These are phyloP conservation scores for Tachysurus fulvidraco DNA, from an alignment of 2,113 vertebrate species.

Conservation along the genomic window DNA sequence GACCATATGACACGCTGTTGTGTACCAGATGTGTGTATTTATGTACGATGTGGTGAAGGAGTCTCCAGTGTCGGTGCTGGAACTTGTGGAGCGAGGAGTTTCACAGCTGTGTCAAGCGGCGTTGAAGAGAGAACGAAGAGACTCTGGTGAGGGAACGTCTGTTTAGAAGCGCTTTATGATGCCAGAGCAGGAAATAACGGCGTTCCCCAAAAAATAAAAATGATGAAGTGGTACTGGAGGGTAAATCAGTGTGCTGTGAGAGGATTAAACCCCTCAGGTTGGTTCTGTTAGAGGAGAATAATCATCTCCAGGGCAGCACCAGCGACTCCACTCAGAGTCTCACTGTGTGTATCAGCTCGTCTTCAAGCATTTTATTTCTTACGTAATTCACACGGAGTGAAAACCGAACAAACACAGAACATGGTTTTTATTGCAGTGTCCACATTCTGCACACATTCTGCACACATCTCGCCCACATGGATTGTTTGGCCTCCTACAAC, in stretches of 20 bases:
- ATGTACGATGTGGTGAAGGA: not conserved
- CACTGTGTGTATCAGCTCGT: not conserved
- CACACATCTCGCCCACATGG: not conserved
- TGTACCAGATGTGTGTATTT: not conserved
- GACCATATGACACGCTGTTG: not conserved
- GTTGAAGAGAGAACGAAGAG: not conserved
- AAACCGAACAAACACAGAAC: not conserved
- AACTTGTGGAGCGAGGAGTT: not conserved
- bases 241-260: not conserved
- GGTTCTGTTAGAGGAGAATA: not conserved
- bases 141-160: not conserved
- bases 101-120: no score
- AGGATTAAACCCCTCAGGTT: not conserved
- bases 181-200: not conserved
- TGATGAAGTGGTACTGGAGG: not conserved
- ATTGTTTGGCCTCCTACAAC: not conserved
- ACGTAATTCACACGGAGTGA: not conserved
- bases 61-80: not conserved
- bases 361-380: not conserved
- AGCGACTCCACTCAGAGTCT: not conserved
- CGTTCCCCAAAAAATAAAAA: not conserved
- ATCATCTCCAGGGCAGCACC: not conserved
- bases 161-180: not conserved
- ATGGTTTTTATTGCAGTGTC: not conserved
- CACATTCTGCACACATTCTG: no score